Evolutionary conservation across 2,797 vertebrate genomes (phyloP), one percentile per base, ranked within the genome.

Genomic region (Luscinia luscinia): DNA sequence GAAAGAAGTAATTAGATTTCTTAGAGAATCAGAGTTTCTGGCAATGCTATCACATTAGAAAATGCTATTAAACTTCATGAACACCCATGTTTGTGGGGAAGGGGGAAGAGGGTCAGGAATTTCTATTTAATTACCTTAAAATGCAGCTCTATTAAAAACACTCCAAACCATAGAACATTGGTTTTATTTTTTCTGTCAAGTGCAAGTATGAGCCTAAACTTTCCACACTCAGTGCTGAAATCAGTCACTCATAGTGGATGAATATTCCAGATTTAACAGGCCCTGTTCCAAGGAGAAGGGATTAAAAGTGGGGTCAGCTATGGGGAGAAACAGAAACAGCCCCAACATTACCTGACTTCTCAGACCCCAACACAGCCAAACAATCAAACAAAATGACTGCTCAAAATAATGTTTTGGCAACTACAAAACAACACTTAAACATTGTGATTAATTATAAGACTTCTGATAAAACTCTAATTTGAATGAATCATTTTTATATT

Each of bases 1-100:
- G 83, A 82, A 89, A 92, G 67, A 52, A 67, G 61, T 86, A 94
- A 92, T 90, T 93, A 89, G 76, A 92, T 89, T 93, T 87, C 63
- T 40, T 40, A 59, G 48, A 67, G 75, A 93, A 92, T 87, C 79
- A 67, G 62, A 59, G 23, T 74, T 55, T 54, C 64, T 84, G 69
- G 46, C 87, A 91, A 75, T 80, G 28, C 13, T 46, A 48, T 46
- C 61, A n/a, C 14, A n/a, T 91, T 67, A 54, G 70, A 81, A 95
- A 94, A 88, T 66, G 70, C 45, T 73, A 48, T 73, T 86, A 87
- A 87, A 91, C n/a, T 43, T 76, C 69, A 84, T 43, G 72, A 78
- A 58, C 32, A 78, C 34, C 28, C 15, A 28, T 58, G 68, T 83
- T 93, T 85, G 18, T 22, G 16, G 13, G 28, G 14, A 46, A 14